Evolutionary conservation across 2,797 vertebrate genomes (phyloP), one percentile per base, ranked within the genome.

Genomic region (Enteromius fasciolatus): DNA sequence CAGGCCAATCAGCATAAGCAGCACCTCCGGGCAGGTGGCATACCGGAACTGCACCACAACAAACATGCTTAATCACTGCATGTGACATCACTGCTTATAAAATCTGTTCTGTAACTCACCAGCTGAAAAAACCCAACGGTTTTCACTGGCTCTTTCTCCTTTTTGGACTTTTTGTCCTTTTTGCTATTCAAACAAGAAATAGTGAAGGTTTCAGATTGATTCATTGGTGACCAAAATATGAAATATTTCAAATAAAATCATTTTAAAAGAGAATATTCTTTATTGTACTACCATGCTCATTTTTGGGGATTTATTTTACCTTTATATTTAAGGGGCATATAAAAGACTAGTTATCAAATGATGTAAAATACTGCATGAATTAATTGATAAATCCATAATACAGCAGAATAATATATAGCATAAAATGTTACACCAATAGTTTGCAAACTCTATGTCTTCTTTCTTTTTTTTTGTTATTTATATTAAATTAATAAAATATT

Each of bases 1-100:
- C 72, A 93, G 76, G 41, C 91, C 94, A 74, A 93, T 10, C 48
- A 92, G 39, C 91, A 95, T 94, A 80, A 95, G 78, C 64, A 94
- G 33, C 23, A 92, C 75, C 86, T 95, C 94, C 73, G 79, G 52
- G 23, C 59, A 28, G 9, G 93, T 92, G 64, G 94, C 93, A 76
- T 93, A 95, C 25, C 52, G 0, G 81, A 94, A 93, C 94, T 95
- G 84, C 0, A 50, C 70, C 2, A 18, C 76, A 85, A 39, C n/a
- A 80, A 50, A 68, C 23, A 54, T 41, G 39, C 39, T 28, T 28
- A 78, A 31, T 39, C 25, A 48, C 9, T 11, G 20, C 9, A 64
- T 8, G 17, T 52, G 75, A 20, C 5, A 18, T 76, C 64, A 69
- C 9, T 12, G 33, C 9, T 25, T 59, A 61, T 14, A 18, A 46